A percentile compares a stretch with the other conserved stretches of the same genome.
Conservation (phyloP, 2,113 vertebrate species). For the Prionailurus viverrinus region DNA sequence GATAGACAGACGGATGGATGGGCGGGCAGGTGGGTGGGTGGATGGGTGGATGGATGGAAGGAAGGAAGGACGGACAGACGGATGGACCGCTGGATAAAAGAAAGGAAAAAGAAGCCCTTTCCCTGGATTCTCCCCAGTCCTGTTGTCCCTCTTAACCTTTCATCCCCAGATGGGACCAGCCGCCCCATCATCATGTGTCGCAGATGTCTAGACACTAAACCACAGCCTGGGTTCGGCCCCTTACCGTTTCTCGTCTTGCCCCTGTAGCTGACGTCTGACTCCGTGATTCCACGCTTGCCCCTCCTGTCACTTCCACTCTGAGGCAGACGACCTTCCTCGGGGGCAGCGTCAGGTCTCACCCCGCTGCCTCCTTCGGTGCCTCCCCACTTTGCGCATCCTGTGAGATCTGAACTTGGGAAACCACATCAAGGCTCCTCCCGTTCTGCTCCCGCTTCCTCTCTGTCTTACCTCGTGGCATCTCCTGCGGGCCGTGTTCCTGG, state of each 20-base stretch:
- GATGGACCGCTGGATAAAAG: not conserved
- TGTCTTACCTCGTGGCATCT: not conserved
- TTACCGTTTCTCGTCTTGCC: fast-evolving
- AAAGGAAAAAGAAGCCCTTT: not conserved
- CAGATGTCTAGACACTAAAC: not conserved
- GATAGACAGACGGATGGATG: too few relatives aligned
- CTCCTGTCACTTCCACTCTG: not conserved
- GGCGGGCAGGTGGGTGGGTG: too few relatives aligned
- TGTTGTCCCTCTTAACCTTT: not conserved
- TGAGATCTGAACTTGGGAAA: not conserved
- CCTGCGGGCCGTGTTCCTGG: not conserved
- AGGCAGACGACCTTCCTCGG: not conserved
- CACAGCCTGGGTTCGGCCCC: not conserved
- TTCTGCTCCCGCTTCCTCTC: not conserved
- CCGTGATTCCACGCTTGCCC: not conserved
- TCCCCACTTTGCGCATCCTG: not conserved
- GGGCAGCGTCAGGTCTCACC: not conserved
- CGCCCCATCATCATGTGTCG: fast-evolving
- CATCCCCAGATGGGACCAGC: too few relatives aligned
- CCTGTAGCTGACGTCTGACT: too few relatives aligned
- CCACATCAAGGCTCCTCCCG: fast-evolving
- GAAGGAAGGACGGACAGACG: not conserved
- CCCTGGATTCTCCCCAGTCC: not conserved
- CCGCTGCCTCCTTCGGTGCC: fast-evolving
- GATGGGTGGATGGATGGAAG: fast-evolving